A percentile compares a stretch with the other conserved stretches of the same genome.
phyloP scores from a whole-genome alignment of 92 coral and sea anemone species.

The Pocillopora grandis region DNA sequence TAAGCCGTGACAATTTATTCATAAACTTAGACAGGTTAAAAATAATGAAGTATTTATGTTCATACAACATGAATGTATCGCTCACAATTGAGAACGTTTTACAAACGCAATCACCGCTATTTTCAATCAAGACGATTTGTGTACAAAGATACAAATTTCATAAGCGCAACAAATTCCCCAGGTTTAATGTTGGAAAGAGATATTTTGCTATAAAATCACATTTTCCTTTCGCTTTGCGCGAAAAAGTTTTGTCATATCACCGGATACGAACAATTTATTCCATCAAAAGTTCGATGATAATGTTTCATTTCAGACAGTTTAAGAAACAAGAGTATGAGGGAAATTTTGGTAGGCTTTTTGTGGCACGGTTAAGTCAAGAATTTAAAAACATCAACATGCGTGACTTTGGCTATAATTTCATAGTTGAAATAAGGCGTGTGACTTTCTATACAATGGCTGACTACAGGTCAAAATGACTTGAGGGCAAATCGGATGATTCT shows the following conservation, averaged over 20 bases:
- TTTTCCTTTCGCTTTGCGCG: not conserved
- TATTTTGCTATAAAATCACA: not conserved
- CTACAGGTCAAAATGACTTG: slow-evolving; percentile 4
- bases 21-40: slow-evolving; percentile 6
- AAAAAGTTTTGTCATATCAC: not conserved
- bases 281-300: not conserved
- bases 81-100: slow-evolving; percentile 15
- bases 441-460: not conserved
- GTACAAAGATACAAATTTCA: no score
- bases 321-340: not conserved
- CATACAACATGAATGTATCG: slow-evolving; percentile 12
- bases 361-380: not conserved
- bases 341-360: not conserved
- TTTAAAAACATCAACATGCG: not conserved
- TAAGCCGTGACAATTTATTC: slow-evolving; percentile 25
- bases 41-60: slow-evolving; percentile 20
- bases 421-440: not conserved
- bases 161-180: no score
- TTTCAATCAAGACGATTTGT: not conserved
- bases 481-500: slow-evolving; percentile 25
- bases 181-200: not conserved
- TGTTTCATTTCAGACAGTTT: not conserved
- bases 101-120: not conserved
- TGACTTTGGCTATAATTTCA: slow-evolving; percentile 17
- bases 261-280: slow-evolving; percentile 5